Evolutionary conservation across 2,888 invertebrate genomes (phyloP).

Genomic region (Quadroppia sp.): DNA sequence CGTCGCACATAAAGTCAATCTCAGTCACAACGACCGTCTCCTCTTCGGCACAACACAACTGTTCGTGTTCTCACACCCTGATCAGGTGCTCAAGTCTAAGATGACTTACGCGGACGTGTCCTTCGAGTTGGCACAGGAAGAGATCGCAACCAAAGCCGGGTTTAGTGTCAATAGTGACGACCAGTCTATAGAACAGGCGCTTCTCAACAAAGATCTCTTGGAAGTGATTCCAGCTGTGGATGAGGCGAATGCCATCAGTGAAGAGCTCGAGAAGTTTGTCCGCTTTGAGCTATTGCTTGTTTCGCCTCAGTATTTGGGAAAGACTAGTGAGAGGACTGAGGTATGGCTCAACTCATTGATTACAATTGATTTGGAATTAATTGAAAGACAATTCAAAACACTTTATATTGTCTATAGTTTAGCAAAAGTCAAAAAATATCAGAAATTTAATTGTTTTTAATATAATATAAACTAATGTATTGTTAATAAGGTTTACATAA

Average conservation of each 20-base stretch:
- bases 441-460: slow-evolving; percentile 5
- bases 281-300: slow-evolving; percentile 58
- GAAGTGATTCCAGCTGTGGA: slow-evolving; percentile 58
- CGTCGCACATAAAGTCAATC: slow-evolving; percentile 53
- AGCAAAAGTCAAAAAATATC: too few species aligned
- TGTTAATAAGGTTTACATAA: slow-evolving; percentile 53
- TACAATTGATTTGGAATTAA: slow-evolving; percentile 41
- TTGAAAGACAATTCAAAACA: not conserved
- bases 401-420: too few species aligned
- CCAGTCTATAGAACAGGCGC: slow-evolving; percentile 51
- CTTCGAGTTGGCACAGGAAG: slow-evolving; percentile 58
- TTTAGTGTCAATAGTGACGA: slow-evolving; percentile 48
- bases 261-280: slow-evolving; percentile 57
- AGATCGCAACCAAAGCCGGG: slow-evolving; percentile 56
- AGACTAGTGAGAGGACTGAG: slow-evolving; percentile 48
- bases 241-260: slow-evolving; percentile 59
- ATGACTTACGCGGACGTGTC: slow-evolving; percentile 53
- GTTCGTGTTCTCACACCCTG: slow-evolving; percentile 58
- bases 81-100: slow-evolving; percentile 50
- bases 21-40: slow-evolving; percentile 59
- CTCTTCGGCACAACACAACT: slow-evolving; percentile 59
- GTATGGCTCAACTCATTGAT: slow-evolving; percentile 39
- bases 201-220: slow-evolving; percentile 58
- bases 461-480: too few species aligned
- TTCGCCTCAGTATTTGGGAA: slow-evolving; percentile 57